Base-by-base conservation (phyloP, 2,888 invertebrate species). In the Aradus depressus region DNA sequence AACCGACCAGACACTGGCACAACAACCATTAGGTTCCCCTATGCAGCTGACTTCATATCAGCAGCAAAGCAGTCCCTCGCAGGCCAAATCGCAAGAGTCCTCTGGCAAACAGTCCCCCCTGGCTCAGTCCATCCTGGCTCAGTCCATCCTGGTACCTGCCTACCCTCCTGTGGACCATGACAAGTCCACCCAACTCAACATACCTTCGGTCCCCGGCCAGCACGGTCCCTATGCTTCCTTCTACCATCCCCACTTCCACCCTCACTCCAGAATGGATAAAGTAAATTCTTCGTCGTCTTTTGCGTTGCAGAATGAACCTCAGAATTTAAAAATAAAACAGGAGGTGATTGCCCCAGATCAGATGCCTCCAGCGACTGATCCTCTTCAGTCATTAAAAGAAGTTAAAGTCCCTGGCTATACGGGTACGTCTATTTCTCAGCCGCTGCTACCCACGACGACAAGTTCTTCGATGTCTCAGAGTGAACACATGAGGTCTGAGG, bases 401-500 rank as follows among this genome's bases (percentile, higher is more conserved):
- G 84, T 85, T 1, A 84, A 84, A 72, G 83, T 84, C 6, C 81
- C 82, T 32, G 81, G 82, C 63, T 76, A 79, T 52, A 73, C 76
- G 38, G 74, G 75, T 28, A 62, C 65, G 6, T 62, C 63, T n/a
- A 61, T 62, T 12, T 62, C 63, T 16, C 64, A 63, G 41, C 62
- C 64, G 19, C 54, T 64, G 47, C 57, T 62, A 26, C 60, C 62
- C 5, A 61, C 60, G 4, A 61, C 60, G 6, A 60, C 60, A 8
- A 54, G 53, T 38, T 57, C 58, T 16, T 55, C 59, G 25, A 57
- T 60, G 6, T 44, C 39, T 25, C 50, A 56, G 14, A 58, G 57
- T 51, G 55, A 61, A 34, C 54, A 58, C 10, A 37, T 37, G n/a
- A 55, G 59, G 6, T 48, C 58, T 69, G 72, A 66, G 70, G 72